Percentiles rank a stretch among this genome's conserved stretches.
Evolutionary conservation across 2,113 vertebrate genomes (phyloP).

Genomic region (Aegypius monachus): DNA sequence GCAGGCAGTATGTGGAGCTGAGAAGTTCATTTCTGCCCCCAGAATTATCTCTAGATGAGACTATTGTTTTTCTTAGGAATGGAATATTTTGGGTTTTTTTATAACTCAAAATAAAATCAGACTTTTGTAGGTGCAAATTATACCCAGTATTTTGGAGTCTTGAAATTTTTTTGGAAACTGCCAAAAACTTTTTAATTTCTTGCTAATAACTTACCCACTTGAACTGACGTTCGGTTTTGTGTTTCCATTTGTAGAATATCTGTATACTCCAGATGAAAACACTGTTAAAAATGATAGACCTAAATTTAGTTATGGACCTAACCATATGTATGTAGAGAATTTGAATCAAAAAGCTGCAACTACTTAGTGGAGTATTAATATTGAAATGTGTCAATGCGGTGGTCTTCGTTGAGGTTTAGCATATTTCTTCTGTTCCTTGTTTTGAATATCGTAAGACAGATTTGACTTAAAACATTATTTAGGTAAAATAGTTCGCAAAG

Average conservation of each 20-base stretch:
- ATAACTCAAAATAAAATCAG: background rate
- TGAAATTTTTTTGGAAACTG: background rate
- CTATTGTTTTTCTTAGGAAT: background rate
- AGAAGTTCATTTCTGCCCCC: background rate
- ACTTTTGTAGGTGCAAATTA: background rate
- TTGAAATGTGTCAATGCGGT: background rate
- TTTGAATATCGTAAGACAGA: background rate
- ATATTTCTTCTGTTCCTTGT: background rate
- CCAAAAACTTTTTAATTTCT: background rate
- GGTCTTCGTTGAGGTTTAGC: background rate
- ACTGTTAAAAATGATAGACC: background rate
- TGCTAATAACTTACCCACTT: background rate
- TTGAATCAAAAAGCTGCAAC: background rate
- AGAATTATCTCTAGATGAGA: background rate
- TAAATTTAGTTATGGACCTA: background rate
- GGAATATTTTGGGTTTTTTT: background rate
- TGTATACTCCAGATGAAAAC: background rate
- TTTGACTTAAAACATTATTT: background rate
- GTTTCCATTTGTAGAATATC: background rate
- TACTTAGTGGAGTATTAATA: background rate
- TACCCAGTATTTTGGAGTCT: background rate
- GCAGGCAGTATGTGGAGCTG: background rate
- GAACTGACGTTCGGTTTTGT: background rate
- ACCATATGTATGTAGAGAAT: background rate
- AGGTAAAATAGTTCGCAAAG: conserved; percentile 7